These are phyloP conservation scores for Megalops atlanticus DNA, from an alignment of 2,113 vertebrate species.

Conservation along the genomic window DNA sequence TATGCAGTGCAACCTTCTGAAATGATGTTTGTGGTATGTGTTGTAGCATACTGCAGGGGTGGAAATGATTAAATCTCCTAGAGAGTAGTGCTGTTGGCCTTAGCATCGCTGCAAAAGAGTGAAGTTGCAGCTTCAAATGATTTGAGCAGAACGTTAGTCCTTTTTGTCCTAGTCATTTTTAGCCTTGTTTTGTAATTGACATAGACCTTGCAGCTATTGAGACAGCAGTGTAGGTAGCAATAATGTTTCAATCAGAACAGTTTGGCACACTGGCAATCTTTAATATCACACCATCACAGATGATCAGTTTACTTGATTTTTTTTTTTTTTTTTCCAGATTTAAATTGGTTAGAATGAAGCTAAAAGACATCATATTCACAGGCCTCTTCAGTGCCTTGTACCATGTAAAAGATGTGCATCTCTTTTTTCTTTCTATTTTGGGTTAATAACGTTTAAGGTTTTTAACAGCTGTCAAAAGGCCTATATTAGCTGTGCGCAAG, in stretches of 20 bases:
- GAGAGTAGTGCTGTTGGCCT: constrained; percentile 45
- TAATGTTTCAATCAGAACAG: constrained; percentile 26
- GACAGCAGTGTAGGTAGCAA: constrained; percentile 37
- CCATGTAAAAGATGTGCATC: background rate
- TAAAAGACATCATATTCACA: background rate
- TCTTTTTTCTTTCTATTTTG: background rate
- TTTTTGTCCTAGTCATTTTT: background rate
- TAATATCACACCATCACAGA: background rate
- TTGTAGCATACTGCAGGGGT: constrained; percentile 63
- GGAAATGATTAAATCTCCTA: constrained; percentile 43
- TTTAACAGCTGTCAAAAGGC: background rate
- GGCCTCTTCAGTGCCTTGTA: constrained; percentile 3
- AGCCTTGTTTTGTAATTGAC: background rate
- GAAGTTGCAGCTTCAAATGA: constrained; percentile 48
- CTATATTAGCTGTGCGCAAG: background rate
- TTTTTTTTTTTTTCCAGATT: too few species aligned
- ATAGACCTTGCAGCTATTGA: constrained; percentile 19
- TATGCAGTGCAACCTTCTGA: constrained; percentile 38
- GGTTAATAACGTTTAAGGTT: background rate
- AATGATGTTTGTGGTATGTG: constrained; percentile 49
- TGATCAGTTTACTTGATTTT: background rate
- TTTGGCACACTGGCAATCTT: constrained; percentile 1
- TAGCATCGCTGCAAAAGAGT: constrained; percentile 49
- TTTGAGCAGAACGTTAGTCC: constrained; percentile 9
- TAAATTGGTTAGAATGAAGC: too few species aligned